Evolutionary conservation across 2,888 invertebrate species (phyloP).

Genomic region (Anaspis maculata): DNA sequence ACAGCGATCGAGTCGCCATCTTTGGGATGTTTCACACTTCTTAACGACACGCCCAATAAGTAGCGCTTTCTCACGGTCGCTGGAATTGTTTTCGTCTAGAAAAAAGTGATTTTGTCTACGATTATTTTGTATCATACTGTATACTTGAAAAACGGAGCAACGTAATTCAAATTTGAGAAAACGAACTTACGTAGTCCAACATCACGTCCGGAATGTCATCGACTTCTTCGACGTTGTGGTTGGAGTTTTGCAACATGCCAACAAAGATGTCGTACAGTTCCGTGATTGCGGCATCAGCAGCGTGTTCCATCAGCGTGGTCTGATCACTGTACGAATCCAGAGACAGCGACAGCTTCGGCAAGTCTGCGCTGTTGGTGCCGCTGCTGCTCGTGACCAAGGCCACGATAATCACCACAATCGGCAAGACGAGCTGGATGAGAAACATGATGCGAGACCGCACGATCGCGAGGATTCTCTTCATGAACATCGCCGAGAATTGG

Average conservation of each 20-base stretch:
- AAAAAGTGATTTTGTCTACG: too few species aligned
- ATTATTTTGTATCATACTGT: too few species aligned
- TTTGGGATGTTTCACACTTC: slow-evolving; percentile 8
- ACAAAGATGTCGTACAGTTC: too few species aligned
- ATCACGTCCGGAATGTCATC: too few species aligned
- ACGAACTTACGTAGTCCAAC: too few species aligned
- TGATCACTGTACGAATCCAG: slow-evolving; percentile 43
- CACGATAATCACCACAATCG: slow-evolving; percentile 54
- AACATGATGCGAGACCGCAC: slow-evolving; percentile 59
- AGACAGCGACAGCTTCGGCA: slow-evolving; percentile 49
- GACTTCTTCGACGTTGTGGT: too few species aligned
- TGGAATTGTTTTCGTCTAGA: slow-evolving; percentile 29
- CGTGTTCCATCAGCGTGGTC: slow-evolving; percentile 30
- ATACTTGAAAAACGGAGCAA: too few species aligned
- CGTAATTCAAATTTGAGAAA: too few species aligned
- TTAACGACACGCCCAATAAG: slow-evolving; percentile 51
- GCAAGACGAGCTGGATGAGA: slow-evolving; percentile 59
- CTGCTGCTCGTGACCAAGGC: slow-evolving; percentile 54
- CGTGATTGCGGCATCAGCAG: too few species aligned
- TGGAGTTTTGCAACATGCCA: too few species aligned
- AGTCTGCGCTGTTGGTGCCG: slow-evolving; percentile 41
- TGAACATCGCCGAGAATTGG: slow-evolving; percentile 38
- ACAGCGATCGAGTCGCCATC: slow-evolving; percentile 49
- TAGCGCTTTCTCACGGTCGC: slow-evolving; percentile 36
- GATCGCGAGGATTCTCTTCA: slow-evolving; percentile 40